Base-by-base conservation (phyloP, 2,797 vertebrate genomes). In the Sebastes steindachneri region DNA sequence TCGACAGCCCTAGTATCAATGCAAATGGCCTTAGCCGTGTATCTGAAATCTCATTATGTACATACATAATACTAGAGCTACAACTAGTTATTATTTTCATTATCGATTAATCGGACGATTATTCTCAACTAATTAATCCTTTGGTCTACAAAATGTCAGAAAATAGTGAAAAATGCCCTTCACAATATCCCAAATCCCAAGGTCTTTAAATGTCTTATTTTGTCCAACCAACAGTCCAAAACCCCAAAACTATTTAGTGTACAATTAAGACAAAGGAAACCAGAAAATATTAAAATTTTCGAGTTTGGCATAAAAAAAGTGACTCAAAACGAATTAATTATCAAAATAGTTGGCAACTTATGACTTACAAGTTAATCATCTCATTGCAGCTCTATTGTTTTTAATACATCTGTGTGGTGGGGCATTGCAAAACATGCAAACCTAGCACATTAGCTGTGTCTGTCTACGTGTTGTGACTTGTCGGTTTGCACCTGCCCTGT, bases 401-500 rank as follows among this genome's bases (percentile, higher is more conserved):
- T 53, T 37, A n/a, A 55, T 55, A 51, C 17, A 4, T 69, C 2
- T 71, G 3, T 41, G 9, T 58, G 17, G 35, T 23, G 3, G 8
- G n/a, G 33, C 65, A 62, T 62, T 1, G 2, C n/a, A 33, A 53
- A 80, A 59, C 31, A 67, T 73, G 21, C 28, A 59, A 33, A 63
- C 55, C 41, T 19, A 55, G 9, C 14, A 21, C 65, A 67, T 80
- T 68, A 68, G 77, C 21, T 0, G 5, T 53, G 35, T 14, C 26
- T 29, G 41, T 58, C 60, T 78, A 60, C 75, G 71, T 67, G 67
- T 74, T 59, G 59, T 73, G 33, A 29, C 73, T 76, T 65, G 75
- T 69, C 3, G 25, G 65, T 73, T 83, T 77, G 77, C 89, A 90
- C 76, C 82, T 86, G 80, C 78, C 78, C 81, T 51, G 73, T 21